Base-by-base conservation (phyloP, 2,888 invertebrate species). In the Habroteleia sp. region DNA sequence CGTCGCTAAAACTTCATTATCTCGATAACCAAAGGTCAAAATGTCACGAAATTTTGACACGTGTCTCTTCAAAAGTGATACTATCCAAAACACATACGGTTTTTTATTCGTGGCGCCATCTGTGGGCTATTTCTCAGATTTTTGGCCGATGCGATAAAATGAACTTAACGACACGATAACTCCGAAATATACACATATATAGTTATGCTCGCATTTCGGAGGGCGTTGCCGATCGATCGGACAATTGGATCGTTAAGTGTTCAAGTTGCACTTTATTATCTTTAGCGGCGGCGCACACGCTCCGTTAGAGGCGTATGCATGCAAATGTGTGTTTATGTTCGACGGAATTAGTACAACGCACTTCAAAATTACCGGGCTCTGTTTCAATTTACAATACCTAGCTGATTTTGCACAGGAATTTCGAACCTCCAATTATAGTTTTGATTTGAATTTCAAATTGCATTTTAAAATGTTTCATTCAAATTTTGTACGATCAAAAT, bases 191-290 rank as follows among this genome's bases (percentile, higher is more conserved):
- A n/a, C n/a, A n/a, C n/a, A n/a, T n/a, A n/a, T n/a, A 62, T 62
- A 62, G 33, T 62, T 48, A 39, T 39, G 54, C 37, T 29, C 56
- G 56, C 27, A 20, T 58, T 68, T 41, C 11, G 35, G 48, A 68
- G 58, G 56, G 68, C 48, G 68, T 68, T 41, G 48, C 48, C 56
- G 68, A 68, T 68, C 68, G 68, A 68, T 68, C 31, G 35, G 20
- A 44, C 50, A 46, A 58, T 69, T 39, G 68, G 68, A 39, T 60
- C 42, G 58, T 60, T 60, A 50, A 58, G 50, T 46, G 42, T 25
- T 58, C 58, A 42, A 58, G 68, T 68, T 58, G 68, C 68, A 68
- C 48, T 58, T 48, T 68, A 68, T 68, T 68, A 68, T 50, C 68
- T 37, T 58, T 17, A 27, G 37, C 50, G 31, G 17, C 14, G 46